Evolutionary conservation across 2,888 invertebrate genomes (phyloP).

Genomic region (Drosophila neotestacea): DNA sequence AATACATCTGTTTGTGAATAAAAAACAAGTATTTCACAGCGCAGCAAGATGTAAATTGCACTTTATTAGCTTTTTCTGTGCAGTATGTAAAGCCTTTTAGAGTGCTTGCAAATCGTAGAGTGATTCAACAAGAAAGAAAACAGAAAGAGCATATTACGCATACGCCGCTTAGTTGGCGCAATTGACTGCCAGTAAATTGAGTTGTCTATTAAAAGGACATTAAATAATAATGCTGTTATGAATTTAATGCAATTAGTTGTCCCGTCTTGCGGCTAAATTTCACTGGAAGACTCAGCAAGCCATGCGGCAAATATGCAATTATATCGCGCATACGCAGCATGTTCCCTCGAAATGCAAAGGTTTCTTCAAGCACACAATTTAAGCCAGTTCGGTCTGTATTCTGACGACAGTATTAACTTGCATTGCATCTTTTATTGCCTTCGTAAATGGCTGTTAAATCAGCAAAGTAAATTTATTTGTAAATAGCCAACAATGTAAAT

Average conservation of each 20-base stretch:
- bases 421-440: slow-evolving; percentile 33
- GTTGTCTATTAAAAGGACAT: slow-evolving; percentile 30
- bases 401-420: background rate
- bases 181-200: slow-evolving; percentile 24
- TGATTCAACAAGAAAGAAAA: background rate
- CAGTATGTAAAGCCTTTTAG: background rate
- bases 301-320: slow-evolving; percentile 21
- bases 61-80: slow-evolving; percentile 9
- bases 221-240: slow-evolving; percentile 20
- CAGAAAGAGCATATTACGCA: background rate
- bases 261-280: background rate
- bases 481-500: slow-evolving; percentile 51
- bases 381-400: slow-evolving; percentile 16
- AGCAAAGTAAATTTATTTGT: slow-evolving; percentile 45
- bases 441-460: slow-evolving; percentile 57
- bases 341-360: background rate
- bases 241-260: slow-evolving; percentile 35
- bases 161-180: slow-evolving; percentile 10
- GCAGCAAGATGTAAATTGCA: slow-evolving; percentile 12
- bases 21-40: background rate
- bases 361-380: slow-evolving; percentile 9
- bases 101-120: background rate
- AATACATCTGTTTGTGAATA: slow-evolving; percentile 6
- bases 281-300: background rate
- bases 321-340: slow-evolving; percentile 29